These are phyloP conservation scores for Melanostigma gelatinosum DNA, from an alignment of 2,113 vertebrate species.

Conservation along the genomic window DNA sequence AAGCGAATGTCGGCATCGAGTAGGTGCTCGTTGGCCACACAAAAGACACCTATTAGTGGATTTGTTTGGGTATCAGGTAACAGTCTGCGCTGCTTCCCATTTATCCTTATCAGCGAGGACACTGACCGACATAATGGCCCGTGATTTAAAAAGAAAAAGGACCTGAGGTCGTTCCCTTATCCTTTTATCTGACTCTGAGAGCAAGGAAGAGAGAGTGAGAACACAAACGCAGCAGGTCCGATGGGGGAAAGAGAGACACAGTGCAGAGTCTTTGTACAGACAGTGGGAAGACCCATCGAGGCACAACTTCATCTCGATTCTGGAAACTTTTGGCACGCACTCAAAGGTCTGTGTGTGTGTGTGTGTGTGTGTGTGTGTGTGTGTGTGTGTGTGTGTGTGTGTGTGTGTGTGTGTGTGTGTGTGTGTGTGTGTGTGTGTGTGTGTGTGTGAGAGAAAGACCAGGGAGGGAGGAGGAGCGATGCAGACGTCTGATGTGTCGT, in stretches of 20 bases:
- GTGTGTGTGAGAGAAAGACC: background rate
- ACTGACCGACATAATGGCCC: conserved; percentile 10
- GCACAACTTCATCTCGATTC: conserved; percentile 62
- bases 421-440: background rate
- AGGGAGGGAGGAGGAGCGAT: background rate
- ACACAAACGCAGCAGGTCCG: conserved; percentile 18
- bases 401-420: conserved; percentile 15
- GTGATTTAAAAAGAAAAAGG: background rate
- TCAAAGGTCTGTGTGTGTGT: conserved; percentile 49
- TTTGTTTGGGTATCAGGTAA: conserved; percentile 19
- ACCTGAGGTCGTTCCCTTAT: background rate
- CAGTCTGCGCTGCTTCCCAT: background rate
- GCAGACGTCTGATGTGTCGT: conserved; percentile 56
- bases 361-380: no score
- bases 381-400: no score
- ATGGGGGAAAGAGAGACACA: background rate
- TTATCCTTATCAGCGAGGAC: conserved; percentile 17
- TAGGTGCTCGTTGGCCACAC: conserved; percentile 1
- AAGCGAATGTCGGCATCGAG: conserved; percentile 13
- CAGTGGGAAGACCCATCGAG: conserved; percentile 44
- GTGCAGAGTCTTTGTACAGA: conserved; percentile 43
- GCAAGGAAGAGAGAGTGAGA: conserved; percentile 18
- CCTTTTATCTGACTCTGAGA: conserved; percentile 15
- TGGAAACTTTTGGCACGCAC: conserved; percentile 40
- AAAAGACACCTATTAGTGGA: conserved; percentile 27